These are phyloP conservation scores for Cybosia mesomella DNA, from an alignment of 2,888 invertebrate genomes.

Conservation along the genomic window DNA sequence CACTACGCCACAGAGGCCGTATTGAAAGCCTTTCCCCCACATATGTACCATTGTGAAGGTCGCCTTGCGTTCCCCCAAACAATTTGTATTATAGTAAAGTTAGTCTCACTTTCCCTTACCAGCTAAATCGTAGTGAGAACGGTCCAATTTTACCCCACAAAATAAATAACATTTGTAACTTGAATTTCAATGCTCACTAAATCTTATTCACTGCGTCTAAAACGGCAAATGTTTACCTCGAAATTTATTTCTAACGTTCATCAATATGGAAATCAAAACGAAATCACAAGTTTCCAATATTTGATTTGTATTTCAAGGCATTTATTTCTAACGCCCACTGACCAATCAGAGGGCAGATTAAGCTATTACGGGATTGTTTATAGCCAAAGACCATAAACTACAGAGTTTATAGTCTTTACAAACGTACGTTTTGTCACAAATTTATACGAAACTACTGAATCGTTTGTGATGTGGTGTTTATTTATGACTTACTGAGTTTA, in stretches of 20 bases:
- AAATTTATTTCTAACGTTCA: slow-evolving; percentile 17
- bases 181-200: slow-evolving; percentile 16
- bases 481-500: slow-evolving; percentile 44
- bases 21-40: too few relatives aligned
- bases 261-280: slow-evolving; percentile 38
- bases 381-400: slow-evolving; percentile 28
- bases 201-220: slow-evolving; percentile 10
- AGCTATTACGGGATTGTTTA: slow-evolving; percentile 46
- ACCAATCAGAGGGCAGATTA: slow-evolving; percentile 48
- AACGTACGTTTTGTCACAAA: slow-evolving; percentile 46
- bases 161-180: slow-evolving; percentile 13
- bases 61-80: too few relatives aligned
- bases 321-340: slow-evolving; percentile 47
- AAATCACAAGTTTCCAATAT: slow-evolving; percentile 40
- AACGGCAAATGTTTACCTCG: slow-evolving; percentile 7
- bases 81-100: too few relatives aligned
- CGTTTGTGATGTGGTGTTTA: slow-evolving; percentile 39
- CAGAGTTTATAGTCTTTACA: slow-evolving; percentile 29
- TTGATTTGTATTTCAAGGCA: slow-evolving; percentile 46
- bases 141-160: neutral
- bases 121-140: neutral
- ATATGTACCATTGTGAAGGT: too few relatives aligned
- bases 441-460: slow-evolving; percentile 49
- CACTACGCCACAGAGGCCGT: too few relatives aligned
- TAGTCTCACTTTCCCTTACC: too few relatives aligned